Evolutionary conservation across 1,140 invertebrate species (phyloP), one percentile per base, ranked within the genome.

Genomic region (Drosophila subpulchrella): DNA sequence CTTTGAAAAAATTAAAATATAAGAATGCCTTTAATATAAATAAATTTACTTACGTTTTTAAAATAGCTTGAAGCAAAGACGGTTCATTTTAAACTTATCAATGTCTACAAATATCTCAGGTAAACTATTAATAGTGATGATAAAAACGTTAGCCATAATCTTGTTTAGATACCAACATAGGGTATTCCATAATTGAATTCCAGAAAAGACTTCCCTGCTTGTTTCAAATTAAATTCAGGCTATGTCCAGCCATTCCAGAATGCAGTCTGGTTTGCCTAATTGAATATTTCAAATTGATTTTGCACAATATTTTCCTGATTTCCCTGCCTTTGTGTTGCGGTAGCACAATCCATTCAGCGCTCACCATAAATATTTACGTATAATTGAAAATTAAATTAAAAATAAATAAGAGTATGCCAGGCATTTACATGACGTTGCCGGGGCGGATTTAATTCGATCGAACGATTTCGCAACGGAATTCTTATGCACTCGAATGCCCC

Each of bases 381-480:
- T 79, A 86, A 88, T 79, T 86, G 85, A 53, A 85, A 82, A 72
- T 70, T 48, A 79, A 86, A 82, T 79, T 71, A 63, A 61, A 76
- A 70, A 86, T 79, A 88, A 86, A 82, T 82, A 81, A 60, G 48
- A 58, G 72, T 41, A 66, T 75, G 61, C 38, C 48, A 44, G 50
- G 53, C 50, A 82, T 78, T 85, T 67, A 55, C 56, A 76, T 27
- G 27, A 5, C 57, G 32, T 48, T 42, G 44, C 65, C 36, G 41
- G 57, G 30, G 59, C 59, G 32, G 32, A 71, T 68, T 68, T 68
- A 75, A 50, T 72, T 71, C 54, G 24, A 65, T 57, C 55, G 36
- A 61, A 38, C 38, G 70, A 59, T 38, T 55, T 32, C 39, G 11
- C 39, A 73, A 53, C 30, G 39, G 63, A 20, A 66, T 68, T 80